A percentile compares a stretch with the other conserved stretches of the same genome.
phyloP scores from a whole-genome alignment of 2,888 invertebrate genomes.

The Thelaira solivaga region DNA sequence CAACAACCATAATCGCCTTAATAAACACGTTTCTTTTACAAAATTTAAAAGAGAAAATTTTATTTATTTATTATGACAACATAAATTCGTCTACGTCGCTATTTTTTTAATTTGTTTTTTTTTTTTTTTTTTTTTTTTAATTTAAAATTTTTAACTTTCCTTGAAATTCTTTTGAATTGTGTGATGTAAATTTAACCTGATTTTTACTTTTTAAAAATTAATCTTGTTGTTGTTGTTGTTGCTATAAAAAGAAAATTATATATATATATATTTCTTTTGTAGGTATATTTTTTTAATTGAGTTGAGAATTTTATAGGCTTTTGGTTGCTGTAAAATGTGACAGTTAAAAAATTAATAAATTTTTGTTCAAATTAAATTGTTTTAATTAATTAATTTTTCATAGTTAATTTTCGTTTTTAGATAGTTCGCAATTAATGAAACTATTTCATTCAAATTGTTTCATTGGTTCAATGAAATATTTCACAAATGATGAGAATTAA shows the following conservation, averaged over 20 bases:
- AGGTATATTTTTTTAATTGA: conserved; percentile 6
- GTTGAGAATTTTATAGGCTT: conserved; percentile 21
- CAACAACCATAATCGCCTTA: conserved; percentile 38
- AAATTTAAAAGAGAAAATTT: not conserved
- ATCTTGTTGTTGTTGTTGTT: conserved; percentile 26
- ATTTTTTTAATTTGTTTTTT: no score
- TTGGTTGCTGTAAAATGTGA: not conserved
- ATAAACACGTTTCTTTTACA: conserved; percentile 37
- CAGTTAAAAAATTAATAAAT: no score
- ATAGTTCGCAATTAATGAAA: no score
- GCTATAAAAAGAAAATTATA: not conserved
- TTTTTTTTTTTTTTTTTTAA: no score
- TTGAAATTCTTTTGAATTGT: conserved; percentile 48
- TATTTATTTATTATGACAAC: conserved; percentile 27
- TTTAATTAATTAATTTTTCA: no score
- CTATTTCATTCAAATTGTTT: no score
- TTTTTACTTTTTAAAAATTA: conserved; percentile 13
- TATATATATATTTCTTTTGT: no score
- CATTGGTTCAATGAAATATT: no score
- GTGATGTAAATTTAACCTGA: conserved; percentile 50
- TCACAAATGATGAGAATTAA: no score
- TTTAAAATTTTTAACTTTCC: conserved; percentile 35
- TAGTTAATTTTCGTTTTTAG: no score
- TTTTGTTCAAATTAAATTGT: no score
- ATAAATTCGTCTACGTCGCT: conserved; percentile 24